Evolutionary conservation across 2,888 invertebrate genomes (phyloP).

Genomic region (Aradus depressus): DNA sequence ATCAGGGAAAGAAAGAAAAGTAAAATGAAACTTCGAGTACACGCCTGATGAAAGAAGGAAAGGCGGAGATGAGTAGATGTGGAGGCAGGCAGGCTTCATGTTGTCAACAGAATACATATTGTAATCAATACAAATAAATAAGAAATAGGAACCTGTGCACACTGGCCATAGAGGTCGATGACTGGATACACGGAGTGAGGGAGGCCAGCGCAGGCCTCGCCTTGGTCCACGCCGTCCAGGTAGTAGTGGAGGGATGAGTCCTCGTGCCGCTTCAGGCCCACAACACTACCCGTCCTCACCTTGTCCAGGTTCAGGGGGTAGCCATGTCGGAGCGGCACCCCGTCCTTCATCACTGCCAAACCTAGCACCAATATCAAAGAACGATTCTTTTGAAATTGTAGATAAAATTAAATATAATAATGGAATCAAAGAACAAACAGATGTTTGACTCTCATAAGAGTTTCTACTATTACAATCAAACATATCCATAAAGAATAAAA

Average conservation of each 20-base stretch:
- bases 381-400: no score
- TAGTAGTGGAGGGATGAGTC: conserved; percentile 78
- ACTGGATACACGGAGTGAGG: conserved; percentile 79
- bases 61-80: not conserved
- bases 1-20: no score
- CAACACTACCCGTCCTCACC: conserved; percentile 54
- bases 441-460: no score
- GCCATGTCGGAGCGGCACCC: conserved; percentile 69
- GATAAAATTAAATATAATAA: no score
- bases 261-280: conserved; percentile 71
- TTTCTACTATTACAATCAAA: no score
- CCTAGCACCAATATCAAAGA: no score
- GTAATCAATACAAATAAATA: not conserved
- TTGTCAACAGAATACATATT: not conserved
- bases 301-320: conserved; percentile 78
- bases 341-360: conserved; percentile 83
- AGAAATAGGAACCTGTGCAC: conserved; percentile 60
- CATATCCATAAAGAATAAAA: no score
- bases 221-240: conserved; percentile 76
- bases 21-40: no score
- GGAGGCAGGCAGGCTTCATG: not conserved
- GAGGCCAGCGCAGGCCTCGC: conserved; percentile 67
- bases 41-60: no score
- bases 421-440: no score
- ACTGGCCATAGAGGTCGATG: conserved; percentile 89